A percentile compares a stretch with the other conserved stretches of the same genome.
phyloP scores from a whole-genome alignment of 2,888 invertebrate genomes.

The Yponomeuta malinellus region DNA sequence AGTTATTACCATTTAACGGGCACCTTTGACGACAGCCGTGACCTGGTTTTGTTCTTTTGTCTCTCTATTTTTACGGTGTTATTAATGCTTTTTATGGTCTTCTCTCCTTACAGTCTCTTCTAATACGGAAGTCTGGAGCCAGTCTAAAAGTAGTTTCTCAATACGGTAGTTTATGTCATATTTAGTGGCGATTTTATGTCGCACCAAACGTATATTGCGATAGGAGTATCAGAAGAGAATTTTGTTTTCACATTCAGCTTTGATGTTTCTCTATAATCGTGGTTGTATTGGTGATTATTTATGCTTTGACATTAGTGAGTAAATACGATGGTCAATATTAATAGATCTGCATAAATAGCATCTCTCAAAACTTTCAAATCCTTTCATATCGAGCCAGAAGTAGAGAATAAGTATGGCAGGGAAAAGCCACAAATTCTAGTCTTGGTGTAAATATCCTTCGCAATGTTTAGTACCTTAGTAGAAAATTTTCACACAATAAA shows the following conservation, averaged over 20 bases:
- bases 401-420: background rate
- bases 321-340: too few species aligned
- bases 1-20: background rate
- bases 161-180: background rate
- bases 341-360: too few species aligned
- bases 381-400: background rate
- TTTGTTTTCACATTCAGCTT: background rate
- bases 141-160: background rate
- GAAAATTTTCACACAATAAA: background rate
- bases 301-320: background rate
- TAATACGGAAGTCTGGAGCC: background rate
- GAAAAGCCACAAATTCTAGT: too few species aligned
- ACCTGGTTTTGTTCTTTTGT: constrained; percentile 7
- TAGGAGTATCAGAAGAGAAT: background rate
- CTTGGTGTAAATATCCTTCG: background rate
- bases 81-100: background rate
- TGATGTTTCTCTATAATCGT: background rate
- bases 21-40: constrained; percentile 6
- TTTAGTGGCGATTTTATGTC: background rate
- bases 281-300: background rate
- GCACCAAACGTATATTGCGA: background rate
- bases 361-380: too few species aligned
- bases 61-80: background rate
- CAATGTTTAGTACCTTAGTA: background rate
- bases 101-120: background rate